Evolutionary conservation across 2,113 vertebrate genomes (phyloP), one percentile per base, ranked within the genome.

Genomic region (Rousettus leschenaultii): DNA sequence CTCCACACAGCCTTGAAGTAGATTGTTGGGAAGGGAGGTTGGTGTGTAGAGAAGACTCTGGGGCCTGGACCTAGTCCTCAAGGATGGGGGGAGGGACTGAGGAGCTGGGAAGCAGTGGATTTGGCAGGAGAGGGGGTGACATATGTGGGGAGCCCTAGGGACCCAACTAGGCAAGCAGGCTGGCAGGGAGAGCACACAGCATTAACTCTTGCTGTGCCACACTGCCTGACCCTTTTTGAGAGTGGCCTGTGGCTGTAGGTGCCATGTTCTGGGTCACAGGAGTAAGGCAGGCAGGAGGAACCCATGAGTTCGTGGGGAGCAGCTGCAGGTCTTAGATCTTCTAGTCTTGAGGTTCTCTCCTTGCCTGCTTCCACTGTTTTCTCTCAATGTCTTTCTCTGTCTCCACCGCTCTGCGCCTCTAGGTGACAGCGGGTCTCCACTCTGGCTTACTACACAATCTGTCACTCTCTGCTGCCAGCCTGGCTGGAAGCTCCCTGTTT

Each of bases 41-140:
- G 78, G 15, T 45, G 24, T 11, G 68, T 13, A n/a, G 70, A 92
- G 86, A 73, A 94, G 95, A 80, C 33, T 5, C 51, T 11, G 63
- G 73, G 89, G 68, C 45, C 15, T 11, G 59, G 40, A 77, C 71
- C 89, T 35, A 55, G 94, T 89, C 80, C 94, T 97, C 85, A 75
- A 96, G 94, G 90, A 90, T 68, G 74, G 93, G 89, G 61, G 95
- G 73, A 82, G 96, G 75, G 95, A n/a, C 35, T 70, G 87, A 98
- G 98, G 96, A 97, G 97, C 96, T 45, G 55, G 80, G 91, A 97
- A 97, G 95, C 95, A 80, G 86, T 95, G 92, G 94, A 92, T 86
- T 98, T 98, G 98, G 98, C 98, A 98, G 96, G 95, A 98, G 98
- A 97, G 43, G 97, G 97, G 97, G 96, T 51, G 98, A 98, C 98